Evolutionary conservation across 2,113 vertebrate genomes (phyloP).

Genomic region (Ictalurus furcatus): DNA sequence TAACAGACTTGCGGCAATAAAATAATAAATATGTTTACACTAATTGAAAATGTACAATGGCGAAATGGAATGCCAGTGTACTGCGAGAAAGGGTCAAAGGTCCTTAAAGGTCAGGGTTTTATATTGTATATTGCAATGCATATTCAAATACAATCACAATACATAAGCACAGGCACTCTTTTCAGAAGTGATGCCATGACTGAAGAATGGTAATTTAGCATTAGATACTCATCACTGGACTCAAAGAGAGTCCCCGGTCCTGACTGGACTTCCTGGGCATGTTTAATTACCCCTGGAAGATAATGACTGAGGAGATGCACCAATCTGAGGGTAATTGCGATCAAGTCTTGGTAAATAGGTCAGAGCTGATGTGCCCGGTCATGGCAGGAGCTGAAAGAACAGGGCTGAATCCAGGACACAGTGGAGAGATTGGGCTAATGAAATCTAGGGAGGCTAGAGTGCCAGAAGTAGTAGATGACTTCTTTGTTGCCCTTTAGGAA

Average conservation of each 20-base stretch:
- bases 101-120: background rate
- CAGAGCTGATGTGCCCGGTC: constrained; percentile 43
- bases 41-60: background rate
- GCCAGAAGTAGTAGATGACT: background rate
- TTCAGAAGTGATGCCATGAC: background rate
- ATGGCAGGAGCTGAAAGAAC: constrained; percentile 47
- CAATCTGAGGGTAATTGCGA: constrained; percentile 57
- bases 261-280: constrained; percentile 42
- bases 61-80: background rate
- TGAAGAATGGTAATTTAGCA: constrained; percentile 51
- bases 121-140: background rate
- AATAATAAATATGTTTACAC: background rate
- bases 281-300: constrained; percentile 65
- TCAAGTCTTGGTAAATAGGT: constrained; percentile 60
- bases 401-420: background rate
- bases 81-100: background rate
- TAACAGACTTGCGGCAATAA: background rate
- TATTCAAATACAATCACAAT: background rate
- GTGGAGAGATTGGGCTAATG: background rate
- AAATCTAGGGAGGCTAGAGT: constrained; percentile 9
- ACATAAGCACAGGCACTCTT: background rate
- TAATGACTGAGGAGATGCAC: constrained; percentile 37
- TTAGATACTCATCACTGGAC: constrained; percentile 53
- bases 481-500: background rate
- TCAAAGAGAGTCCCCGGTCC: constrained; percentile 44